Conservation (phyloP, 2,888 invertebrate genomes). For the Xylocampa areola region DNA sequence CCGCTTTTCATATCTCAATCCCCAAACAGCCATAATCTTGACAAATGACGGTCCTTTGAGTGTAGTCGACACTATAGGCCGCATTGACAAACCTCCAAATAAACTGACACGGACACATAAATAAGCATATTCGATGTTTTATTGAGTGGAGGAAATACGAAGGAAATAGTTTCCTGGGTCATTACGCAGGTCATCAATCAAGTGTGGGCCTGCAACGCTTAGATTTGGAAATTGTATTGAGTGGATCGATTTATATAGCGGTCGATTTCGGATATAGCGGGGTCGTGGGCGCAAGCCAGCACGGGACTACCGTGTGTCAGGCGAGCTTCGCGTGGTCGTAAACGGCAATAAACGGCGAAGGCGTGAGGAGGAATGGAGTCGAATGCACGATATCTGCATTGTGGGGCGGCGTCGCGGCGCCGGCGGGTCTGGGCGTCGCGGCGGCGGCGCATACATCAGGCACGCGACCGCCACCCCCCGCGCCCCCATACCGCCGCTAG, state of each 20-base stretch:
- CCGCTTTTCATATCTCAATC: slow-evolving; percentile 86
- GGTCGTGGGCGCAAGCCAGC: slow-evolving; percentile 23
- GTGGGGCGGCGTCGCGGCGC: slow-evolving; percentile 84
- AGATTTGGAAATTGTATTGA: slow-evolving; percentile 69
- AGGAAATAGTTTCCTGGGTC: slow-evolving; percentile 89
- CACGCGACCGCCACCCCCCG: slow-evolving; percentile 78
- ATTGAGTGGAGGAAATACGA: slow-evolving; percentile 88
- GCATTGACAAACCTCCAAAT: slow-evolving; percentile 87
- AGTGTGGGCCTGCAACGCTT: slow-evolving; percentile 72
- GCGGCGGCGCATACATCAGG: slow-evolving; percentile 88
- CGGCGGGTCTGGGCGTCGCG: slow-evolving; percentile 86
- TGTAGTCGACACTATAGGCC: slow-evolving; percentile 82
- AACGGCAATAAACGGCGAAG: slow-evolving; percentile 69
- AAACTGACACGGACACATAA: slow-evolving; percentile 86
- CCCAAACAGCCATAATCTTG: slow-evolving; percentile 87
- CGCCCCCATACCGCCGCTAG: slow-evolving; percentile 53
- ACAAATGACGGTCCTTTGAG: slow-evolving; percentile 87
- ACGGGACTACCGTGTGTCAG: slow-evolving; percentile 16
- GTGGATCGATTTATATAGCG: slow-evolving; percentile 66
- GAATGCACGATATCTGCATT: slow-evolving; percentile 88
- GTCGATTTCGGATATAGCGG: slow-evolving; percentile 52
- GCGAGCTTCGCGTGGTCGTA: slow-evolving; percentile 69
- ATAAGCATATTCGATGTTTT: slow-evolving; percentile 89
- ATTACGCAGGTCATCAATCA: slow-evolving; percentile 88
- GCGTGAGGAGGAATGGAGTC: slow-evolving; percentile 69